Conservation (phyloP, 2,797 vertebrate species). For the Cheirogaleus major region DNA sequence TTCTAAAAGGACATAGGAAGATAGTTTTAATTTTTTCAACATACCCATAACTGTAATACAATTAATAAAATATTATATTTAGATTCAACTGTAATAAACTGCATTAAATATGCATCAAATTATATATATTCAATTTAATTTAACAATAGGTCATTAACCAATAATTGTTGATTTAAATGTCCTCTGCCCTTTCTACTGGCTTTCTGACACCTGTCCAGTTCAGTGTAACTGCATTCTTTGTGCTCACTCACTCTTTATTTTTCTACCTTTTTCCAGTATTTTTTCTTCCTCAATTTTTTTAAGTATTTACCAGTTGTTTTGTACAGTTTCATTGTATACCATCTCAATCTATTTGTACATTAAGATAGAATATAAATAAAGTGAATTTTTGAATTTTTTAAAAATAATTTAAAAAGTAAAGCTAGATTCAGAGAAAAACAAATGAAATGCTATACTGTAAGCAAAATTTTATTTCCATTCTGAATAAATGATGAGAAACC, state of each 20-base stretch:
- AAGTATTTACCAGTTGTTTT: not conserved
- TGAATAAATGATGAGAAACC: not conserved
- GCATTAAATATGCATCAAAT: not conserved
- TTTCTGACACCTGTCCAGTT: not conserved
- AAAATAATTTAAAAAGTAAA: conserved; percentile 25
- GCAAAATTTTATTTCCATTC: conserved; percentile 10
- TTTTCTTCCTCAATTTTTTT: not conserved
- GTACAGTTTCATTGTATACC: not conserved
- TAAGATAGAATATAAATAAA: conserved; percentile 8
- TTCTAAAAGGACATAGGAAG: not conserved
- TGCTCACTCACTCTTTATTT: not conserved
- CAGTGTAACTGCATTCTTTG: not conserved
- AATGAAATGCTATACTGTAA: not conserved
- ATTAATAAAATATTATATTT: conserved; percentile 53
- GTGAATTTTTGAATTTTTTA: not conserved
- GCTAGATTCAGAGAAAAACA: not conserved
- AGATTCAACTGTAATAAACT: conserved; percentile 48
- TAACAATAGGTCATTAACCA: conserved; percentile 40
- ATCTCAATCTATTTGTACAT: not conserved
- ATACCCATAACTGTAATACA: not conserved
- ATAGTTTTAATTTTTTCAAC: conserved; percentile 44
- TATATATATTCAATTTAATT: conserved; percentile 46
- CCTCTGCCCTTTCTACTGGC: not conserved
- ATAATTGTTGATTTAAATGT: conserved; percentile 45
- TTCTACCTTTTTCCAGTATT: not conserved